Base-by-base conservation (phyloP, 1,140 invertebrate genomes). In the Trialeurodes vaporariorum region DNA sequence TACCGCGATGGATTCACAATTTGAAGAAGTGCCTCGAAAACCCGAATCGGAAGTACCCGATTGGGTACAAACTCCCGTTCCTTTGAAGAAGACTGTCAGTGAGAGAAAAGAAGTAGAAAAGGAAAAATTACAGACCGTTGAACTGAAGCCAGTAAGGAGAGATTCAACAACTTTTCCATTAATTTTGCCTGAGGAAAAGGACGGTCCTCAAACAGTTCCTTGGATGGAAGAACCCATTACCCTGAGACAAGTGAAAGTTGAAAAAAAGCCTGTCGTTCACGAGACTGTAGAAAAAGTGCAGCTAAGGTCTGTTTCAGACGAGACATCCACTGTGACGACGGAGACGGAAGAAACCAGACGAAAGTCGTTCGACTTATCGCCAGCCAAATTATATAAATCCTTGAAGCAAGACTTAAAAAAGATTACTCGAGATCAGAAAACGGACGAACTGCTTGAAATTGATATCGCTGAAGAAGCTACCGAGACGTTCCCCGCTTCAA, bases 71-170 rank as follows among this genome's bases (percentile, higher is more conserved):
- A 49, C 34, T 49, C 34, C 34, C 17, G 34, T 49, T 9, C 17
- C 34, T 9, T 17, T 49, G 34, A 82, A 81, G 70, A 79, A 77
- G 72, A 72, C 79, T 13, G 73, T 72, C 0, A 77, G 74, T 5
- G 66, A 75, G 25, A 68, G 72, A 23, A 77, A 76, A 59, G 76
- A 80, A 60, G 68, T 77, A 63, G 71, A 73, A 1, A 79, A 77
- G 70, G 77, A 81, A 71, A 77, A 76, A 66, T 24, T 79, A 1
- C 79, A 82, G 72, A 74, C 75, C 63, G 77, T 82, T 26, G 72
- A 79, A 68, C 67, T 82, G 2, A 80, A 77, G 70, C 76, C 78
- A 21, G 62, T 49, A 5, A 49, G 34, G 34, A 5, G 34, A 49
- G 34, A 17, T 17, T 49, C 34, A 5, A 5, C 5, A 49, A 49